Conservation (phyloP, 2,797 vertebrate genomes). For the Anabas testudineus region DNA sequence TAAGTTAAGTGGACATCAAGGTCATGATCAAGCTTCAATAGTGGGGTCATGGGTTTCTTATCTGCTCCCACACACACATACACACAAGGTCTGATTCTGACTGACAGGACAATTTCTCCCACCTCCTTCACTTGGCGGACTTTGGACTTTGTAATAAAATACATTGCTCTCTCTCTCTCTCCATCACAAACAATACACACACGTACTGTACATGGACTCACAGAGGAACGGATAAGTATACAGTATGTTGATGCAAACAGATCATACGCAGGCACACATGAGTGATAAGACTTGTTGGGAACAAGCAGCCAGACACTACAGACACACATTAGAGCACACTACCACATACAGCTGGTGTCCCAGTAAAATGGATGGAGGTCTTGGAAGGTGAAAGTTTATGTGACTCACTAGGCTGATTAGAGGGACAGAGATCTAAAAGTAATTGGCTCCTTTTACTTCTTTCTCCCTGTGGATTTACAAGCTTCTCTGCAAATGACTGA, state of each 20-base stretch:
- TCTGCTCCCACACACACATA: slow-evolving; percentile 32
- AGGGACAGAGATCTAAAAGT: slow-evolving; percentile 80
- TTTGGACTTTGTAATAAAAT: slow-evolving; percentile 73
- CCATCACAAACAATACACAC: slow-evolving; percentile 7
- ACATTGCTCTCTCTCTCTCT: slow-evolving; percentile 39
- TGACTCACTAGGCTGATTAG: slow-evolving; percentile 83
- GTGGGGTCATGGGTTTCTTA: slow-evolving; percentile 16
- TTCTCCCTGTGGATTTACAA: slow-evolving; percentile 78
- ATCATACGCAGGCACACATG: slow-evolving; percentile 19
- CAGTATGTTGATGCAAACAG: slow-evolving; percentile 27
- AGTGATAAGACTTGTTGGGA: neutral
- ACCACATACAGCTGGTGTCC: slow-evolving; percentile 34
- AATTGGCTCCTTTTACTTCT: slow-evolving; percentile 83
- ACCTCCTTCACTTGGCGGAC: slow-evolving; percentile 57
- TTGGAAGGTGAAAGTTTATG: slow-evolving; percentile 84
- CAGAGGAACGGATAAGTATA: neutral
- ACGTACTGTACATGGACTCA: neutral
- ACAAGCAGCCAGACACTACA: neutral
- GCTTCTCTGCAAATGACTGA: slow-evolving; percentile 77
- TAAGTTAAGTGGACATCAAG: slow-evolving; percentile 75
- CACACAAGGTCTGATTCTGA: slow-evolving; percentile 70
- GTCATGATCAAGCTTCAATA: slow-evolving; percentile 74
- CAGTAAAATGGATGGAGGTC: slow-evolving; percentile 74
- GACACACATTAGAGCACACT: neutral
- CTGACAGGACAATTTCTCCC: slow-evolving; percentile 74